phyloP scores from a whole-genome alignment of 2,113 vertebrate genomes.

The Isurus oxyrinchus region DNA sequence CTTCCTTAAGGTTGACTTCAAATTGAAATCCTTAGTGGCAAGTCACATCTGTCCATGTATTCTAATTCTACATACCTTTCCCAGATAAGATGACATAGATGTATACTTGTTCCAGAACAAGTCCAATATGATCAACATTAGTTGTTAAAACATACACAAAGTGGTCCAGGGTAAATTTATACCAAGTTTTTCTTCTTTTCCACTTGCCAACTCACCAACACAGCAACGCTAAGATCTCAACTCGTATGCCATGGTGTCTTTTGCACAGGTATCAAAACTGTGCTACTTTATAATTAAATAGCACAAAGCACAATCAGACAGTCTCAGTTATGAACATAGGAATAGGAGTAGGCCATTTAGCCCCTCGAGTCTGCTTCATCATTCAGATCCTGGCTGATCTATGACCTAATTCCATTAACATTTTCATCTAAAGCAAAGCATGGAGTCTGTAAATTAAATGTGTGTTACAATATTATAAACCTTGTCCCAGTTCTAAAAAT shows the following conservation, averaged over 20 bases:
- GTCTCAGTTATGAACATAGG: background rate
- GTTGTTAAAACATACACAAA: background rate
- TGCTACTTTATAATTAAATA: background rate
- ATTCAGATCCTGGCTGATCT: background rate
- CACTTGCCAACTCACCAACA: background rate
- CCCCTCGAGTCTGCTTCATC: background rate
- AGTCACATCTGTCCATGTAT: background rate
- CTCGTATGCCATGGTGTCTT: background rate
- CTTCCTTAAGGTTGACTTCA: background rate
- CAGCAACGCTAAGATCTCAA: background rate
- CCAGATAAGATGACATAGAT: background rate
- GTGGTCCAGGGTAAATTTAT: background rate
- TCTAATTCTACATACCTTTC: background rate
- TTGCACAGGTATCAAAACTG: background rate
- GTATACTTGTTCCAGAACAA: background rate
- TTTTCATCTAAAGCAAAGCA: background rate
- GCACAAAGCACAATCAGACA: background rate
- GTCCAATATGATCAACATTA: background rate
- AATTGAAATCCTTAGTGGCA: background rate
- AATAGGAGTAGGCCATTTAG: background rate
- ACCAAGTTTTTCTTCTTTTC: background rate
- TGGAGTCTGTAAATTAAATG: background rate
- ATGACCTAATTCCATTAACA: background rate
- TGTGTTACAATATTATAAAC: background rate
- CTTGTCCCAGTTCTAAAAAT: background rate